These are phyloP conservation scores for Meriones psammophilus DNA, from an alignment of 2,797 vertebrate species.

Conservation along the genomic window DNA sequence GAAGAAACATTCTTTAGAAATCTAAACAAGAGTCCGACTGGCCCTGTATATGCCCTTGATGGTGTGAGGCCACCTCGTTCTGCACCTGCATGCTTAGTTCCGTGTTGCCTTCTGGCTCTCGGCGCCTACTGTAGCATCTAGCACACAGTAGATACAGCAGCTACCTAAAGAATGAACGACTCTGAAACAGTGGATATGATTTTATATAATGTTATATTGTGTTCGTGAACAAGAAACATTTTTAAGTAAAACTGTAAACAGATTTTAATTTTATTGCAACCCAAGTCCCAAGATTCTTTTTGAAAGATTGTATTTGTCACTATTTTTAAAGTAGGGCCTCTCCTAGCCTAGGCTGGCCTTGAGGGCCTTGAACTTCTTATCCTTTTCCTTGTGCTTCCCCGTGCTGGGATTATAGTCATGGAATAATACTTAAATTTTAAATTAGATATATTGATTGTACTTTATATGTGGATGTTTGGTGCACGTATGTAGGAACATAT, in stretches of 20 bases:
- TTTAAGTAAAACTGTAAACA: neutral
- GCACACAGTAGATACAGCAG: neutral
- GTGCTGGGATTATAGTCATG: neutral
- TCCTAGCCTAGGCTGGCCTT: neutral
- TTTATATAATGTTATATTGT: neutral
- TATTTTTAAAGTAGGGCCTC: neutral
- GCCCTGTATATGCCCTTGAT: neutral
- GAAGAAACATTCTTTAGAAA: neutral
- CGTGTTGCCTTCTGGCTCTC: neutral
- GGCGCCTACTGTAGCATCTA: neutral
- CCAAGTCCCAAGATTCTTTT: neutral
- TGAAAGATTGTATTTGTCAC: neutral
- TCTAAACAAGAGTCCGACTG: neutral
- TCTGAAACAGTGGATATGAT: neutral
- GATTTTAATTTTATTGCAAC: slow-evolving; percentile 20
- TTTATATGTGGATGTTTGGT: neutral
- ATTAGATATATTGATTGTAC: neutral
- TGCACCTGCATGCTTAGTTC: neutral
- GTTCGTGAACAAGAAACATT: neutral
- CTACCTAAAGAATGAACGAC: neutral
- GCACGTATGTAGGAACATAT: neutral
- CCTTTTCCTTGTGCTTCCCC: neutral
- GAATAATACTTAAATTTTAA: neutral
- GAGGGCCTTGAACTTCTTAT: neutral
- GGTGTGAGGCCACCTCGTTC: neutral